A percentile compares a stretch with the other conserved stretches of the same genome.
phyloP scores from a whole-genome alignment of 2,113 vertebrate genomes.

The Gobio gobio region DNA sequence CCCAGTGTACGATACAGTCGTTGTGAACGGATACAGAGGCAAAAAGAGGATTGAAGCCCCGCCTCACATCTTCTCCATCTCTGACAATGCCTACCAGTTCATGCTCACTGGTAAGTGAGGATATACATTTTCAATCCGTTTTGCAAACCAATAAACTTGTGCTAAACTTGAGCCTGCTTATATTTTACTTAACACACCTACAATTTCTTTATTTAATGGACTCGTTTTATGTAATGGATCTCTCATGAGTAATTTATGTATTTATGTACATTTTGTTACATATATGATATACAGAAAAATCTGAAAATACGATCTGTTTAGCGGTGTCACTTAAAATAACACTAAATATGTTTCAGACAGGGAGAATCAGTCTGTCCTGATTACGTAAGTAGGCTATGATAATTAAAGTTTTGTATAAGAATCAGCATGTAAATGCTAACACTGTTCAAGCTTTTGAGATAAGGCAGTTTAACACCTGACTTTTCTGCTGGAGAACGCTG shows the following conservation, averaged over 20 bases:
- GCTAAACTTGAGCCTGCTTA: not conserved
- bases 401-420: not conserved
- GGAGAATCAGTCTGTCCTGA: slow-evolving; percentile 27
- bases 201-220: not conserved
- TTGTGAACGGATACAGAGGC: not conserved
- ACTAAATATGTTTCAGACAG: not conserved
- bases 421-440: too few relatives aligned
- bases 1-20: slow-evolving; percentile 79
- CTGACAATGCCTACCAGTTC: slow-evolving; percentile 14
- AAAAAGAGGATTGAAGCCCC: slow-evolving; percentile 19
- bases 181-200: not conserved
- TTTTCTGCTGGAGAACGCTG: not conserved
- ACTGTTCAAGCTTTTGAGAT: too few relatives aligned
- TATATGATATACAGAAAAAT: not conserved
- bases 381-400: slow-evolving; percentile 29
- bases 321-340: not conserved
- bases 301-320: not conserved
- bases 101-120: slow-evolving; percentile 1
- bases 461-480: not conserved
- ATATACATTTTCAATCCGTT: not conserved
- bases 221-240: too few relatives aligned
- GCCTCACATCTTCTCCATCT: slow-evolving; percentile 24
- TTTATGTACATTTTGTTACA: too few relatives aligned
- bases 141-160: not conserved
- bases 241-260: too few relatives aligned